Evolutionary conservation across 2,797 vertebrate species (phyloP).

Genomic region (Pseudotriccus pelzelni): DNA sequence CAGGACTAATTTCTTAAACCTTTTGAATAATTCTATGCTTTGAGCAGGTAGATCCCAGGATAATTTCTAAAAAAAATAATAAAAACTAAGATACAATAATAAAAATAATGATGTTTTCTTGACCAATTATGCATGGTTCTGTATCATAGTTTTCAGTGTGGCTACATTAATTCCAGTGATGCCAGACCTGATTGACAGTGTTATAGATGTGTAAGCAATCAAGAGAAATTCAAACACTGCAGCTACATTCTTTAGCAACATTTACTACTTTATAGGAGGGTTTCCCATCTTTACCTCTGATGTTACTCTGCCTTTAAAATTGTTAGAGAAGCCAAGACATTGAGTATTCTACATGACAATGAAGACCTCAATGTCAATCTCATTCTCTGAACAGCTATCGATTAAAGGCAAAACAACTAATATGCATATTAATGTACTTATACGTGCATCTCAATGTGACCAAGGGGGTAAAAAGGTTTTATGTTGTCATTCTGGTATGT

Average conservation of each 20-base stretch:
- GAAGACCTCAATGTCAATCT: neutral
- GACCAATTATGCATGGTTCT: neutral
- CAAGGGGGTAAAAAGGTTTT: neutral
- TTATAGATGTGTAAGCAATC: neutral
- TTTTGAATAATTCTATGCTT: neutral
- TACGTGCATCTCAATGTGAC: neutral
- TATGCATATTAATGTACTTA: neutral
- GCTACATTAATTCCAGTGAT: neutral
- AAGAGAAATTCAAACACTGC: neutral
- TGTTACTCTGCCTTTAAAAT: neutral
- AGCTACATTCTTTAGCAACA: neutral
- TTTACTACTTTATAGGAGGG: neutral
- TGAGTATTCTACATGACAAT: neutral
- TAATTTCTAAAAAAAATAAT: neutral
- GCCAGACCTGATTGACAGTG: neutral
- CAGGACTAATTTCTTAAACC: neutral
- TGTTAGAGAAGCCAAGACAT: neutral
- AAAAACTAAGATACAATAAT: neutral
- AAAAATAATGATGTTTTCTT: neutral
- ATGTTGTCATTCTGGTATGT: neutral
- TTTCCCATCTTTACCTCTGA: neutral
- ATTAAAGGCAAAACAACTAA: neutral
- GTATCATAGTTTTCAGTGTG: neutral
- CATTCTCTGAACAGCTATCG: neutral
- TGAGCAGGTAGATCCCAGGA: neutral